Conservation (phyloP, 2,113 vertebrate genomes). For the Nothocercus julius region DNA sequence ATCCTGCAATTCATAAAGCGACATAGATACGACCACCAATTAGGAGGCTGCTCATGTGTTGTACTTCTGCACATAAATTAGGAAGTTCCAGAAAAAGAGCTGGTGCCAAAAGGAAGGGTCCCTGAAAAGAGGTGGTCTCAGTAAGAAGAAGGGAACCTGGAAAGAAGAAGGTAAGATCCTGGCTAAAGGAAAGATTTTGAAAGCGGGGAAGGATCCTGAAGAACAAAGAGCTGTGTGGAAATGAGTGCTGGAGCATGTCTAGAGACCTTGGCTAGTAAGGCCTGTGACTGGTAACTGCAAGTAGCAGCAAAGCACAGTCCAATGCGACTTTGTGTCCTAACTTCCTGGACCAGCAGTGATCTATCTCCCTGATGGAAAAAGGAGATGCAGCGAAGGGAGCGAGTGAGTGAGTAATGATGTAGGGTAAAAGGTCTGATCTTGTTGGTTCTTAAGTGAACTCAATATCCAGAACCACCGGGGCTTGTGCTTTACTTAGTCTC, state of each 20-base stretch:
- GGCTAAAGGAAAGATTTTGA: neutral
- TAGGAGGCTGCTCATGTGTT: neutral
- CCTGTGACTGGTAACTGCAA: neutral
- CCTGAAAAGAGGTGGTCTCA: neutral
- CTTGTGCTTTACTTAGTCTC: neutral
- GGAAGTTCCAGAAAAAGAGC: neutral
- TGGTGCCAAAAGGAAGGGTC: neutral
- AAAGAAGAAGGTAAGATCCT: neutral
- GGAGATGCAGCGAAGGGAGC: neutral
- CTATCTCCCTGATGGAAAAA: neutral
- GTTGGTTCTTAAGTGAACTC: neutral
- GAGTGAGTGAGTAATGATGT: neutral
- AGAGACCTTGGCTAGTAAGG: neutral
- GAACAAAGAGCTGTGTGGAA: neutral
- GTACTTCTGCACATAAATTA: neutral
- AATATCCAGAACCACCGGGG: neutral
- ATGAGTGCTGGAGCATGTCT: neutral
- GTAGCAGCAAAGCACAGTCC: neutral
- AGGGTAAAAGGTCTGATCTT: neutral
- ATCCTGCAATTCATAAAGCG: neutral
- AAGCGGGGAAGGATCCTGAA: neutral
- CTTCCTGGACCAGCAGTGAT: neutral
- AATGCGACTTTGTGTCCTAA: neutral
- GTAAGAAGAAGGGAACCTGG: neutral
- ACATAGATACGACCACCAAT: neutral